Evolutionary conservation across 2,113 vertebrate genomes (phyloP).

Genomic region (Forbesichthys agassizii): DNA sequence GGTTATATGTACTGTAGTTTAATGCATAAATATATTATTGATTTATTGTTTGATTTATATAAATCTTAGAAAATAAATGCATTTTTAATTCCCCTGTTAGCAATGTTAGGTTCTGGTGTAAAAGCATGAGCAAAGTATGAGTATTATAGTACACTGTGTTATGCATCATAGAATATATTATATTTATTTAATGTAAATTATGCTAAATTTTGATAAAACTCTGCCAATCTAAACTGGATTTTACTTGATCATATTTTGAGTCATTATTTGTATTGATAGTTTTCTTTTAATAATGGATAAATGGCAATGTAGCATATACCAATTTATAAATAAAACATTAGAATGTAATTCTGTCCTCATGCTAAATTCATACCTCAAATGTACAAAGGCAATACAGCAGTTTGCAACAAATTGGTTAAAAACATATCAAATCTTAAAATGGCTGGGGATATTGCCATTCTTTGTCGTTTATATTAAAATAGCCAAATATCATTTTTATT

Average conservation of each 20-base stretch:
- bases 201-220: constrained; percentile 35
- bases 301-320: constrained; percentile 24
- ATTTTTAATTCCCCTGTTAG: constrained; percentile 31
- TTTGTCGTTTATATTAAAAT: constrained; percentile 19
- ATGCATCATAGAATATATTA: not conserved
- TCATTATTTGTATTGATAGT: constrained; percentile 39
- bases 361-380: not conserved
- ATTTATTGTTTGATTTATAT: not conserved
- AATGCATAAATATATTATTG: not conserved
- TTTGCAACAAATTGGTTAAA: not conserved
- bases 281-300: constrained; percentile 35
- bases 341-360: not conserved
- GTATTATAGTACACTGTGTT: not conserved
- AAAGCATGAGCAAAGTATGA: constrained; percentile 39
- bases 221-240: constrained; percentile 1
- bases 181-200: constrained; percentile 29
- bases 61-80: constrained; percentile 3
- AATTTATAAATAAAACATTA: constrained; percentile 21
- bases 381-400: no score
- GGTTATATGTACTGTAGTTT: constrained; percentile 4
- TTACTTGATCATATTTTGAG: constrained; percentile 8
- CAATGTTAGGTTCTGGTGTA: constrained; percentile 39
- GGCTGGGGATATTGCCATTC: constrained; percentile 12
- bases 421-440: not conserved
- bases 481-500: constrained; percentile 46